phyloP scores from a whole-genome alignment of 1,140 invertebrate species.

The Linepithema humile region DNA sequence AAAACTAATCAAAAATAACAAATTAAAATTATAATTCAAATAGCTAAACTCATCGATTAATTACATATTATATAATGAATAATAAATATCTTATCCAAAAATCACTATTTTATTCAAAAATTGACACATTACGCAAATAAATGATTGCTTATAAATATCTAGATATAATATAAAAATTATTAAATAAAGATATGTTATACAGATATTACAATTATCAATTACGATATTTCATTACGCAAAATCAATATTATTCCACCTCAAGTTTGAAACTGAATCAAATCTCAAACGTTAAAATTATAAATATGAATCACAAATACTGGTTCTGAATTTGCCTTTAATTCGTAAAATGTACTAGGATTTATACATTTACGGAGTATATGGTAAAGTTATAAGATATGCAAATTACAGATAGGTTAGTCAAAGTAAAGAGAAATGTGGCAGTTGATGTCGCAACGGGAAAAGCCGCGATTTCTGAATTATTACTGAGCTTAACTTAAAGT shows the following conservation, averaged over 20 bases:
- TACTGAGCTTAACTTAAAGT: constrained; percentile 16
- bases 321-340: constrained; percentile 24
- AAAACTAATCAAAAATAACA: too few species aligned
- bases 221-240: background rate
- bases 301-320: background rate
- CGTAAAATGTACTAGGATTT: background rate
- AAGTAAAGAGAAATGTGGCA: background rate
- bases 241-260: background rate
- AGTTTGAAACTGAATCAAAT: background rate
- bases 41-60: too few species aligned
- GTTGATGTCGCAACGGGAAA: background rate
- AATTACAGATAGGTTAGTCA: constrained; percentile 8
- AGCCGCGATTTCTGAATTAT: constrained; percentile 26
- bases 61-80: too few species aligned
- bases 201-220: background rate
- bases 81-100: too few species aligned
- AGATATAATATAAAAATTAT: background rate
- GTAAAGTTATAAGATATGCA: constrained; percentile 13
- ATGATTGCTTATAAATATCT: background rate
- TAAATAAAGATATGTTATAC: background rate
- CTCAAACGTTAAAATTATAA: background rate
- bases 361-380: background rate
- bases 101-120: too few species aligned
- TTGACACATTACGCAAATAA: background rate
- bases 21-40: too few species aligned